Evolutionary conservation across 1,140 invertebrate genomes (phyloP).

Genomic region (Campodea augens): DNA sequence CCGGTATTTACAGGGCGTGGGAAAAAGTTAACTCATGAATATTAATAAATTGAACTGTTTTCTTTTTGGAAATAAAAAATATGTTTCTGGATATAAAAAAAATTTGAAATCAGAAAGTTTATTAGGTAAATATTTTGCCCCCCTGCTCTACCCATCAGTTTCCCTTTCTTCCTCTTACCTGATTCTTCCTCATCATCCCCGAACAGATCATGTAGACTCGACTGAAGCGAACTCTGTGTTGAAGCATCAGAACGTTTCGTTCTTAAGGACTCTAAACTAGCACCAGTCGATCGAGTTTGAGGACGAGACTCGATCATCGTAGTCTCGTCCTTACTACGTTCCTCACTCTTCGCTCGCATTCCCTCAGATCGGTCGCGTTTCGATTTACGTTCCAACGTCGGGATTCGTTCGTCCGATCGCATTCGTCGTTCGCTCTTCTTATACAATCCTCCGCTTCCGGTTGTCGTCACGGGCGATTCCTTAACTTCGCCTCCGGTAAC

Average conservation of each 20-base stretch:
- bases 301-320: conserved; percentile 5
- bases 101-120: too few species aligned
- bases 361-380: conserved; percentile 23
- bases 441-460: conserved; percentile 31
- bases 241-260: conserved; percentile 25
- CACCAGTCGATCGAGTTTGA: conserved; percentile 34
- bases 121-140: too few species aligned
- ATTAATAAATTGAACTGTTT: too few species aligned
- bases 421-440: conserved; percentile 65
- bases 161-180: conserved; percentile 9
- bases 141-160: too few species aligned
- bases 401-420: conserved; percentile 45
- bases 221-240: conserved; percentile 34
- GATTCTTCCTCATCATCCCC: conserved; percentile 18
- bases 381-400: background rate
- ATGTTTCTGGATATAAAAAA: too few species aligned
- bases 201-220: conserved; percentile 13
- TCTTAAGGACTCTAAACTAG: conserved; percentile 48
- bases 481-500: conserved; percentile 9
- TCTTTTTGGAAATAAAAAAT: too few species aligned
- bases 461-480: conserved; percentile 3
- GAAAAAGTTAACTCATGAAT: too few species aligned
- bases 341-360: conserved; percentile 31
- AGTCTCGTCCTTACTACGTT: conserved; percentile 11
- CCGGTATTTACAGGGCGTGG: too few species aligned